Evolutionary conservation across 2,888 invertebrate species (phyloP).

Genomic region (Dryadula phaetusa): DNA sequence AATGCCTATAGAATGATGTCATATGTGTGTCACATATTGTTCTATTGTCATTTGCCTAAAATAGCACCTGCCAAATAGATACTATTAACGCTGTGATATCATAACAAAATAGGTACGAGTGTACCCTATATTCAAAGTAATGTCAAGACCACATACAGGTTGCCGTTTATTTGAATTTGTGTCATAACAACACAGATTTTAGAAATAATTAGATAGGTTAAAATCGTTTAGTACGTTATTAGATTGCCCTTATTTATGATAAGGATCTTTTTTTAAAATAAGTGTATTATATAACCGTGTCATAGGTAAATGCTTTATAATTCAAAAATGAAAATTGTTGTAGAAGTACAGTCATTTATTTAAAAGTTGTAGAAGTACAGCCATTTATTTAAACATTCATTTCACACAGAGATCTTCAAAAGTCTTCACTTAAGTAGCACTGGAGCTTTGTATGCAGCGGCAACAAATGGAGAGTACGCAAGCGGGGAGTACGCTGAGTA

Average conservation of each 20-base stretch:
- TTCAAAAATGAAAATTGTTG: no score
- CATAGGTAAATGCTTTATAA: neutral
- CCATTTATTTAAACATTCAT: slow-evolving; percentile 19
- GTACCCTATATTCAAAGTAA: neutral
- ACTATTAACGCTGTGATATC: slow-evolving; percentile 26
- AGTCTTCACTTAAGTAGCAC: slow-evolving; percentile 42
- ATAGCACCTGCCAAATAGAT: slow-evolving; percentile 39
- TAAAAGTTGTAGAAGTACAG: no score
- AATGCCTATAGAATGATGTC: slow-evolving; percentile 44
- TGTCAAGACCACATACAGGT: slow-evolving; percentile 24
- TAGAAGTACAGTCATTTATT: no score
- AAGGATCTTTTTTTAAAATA: no score
- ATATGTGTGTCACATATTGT: slow-evolving; percentile 45
- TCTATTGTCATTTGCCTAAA: slow-evolving; percentile 47
- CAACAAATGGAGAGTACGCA: slow-evolving; percentile 49
- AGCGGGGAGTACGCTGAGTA: slow-evolving; percentile 46
- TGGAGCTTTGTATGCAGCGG: slow-evolving; percentile 50
- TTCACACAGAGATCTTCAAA: slow-evolving; percentile 1
- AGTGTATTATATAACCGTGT: neutral
- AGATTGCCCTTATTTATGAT: neutral
- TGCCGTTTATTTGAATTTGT: slow-evolving; percentile 14
- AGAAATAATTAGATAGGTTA: neutral
- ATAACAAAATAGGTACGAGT: slow-evolving; percentile 4
- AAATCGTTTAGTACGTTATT: neutral
- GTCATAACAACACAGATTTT: neutral